Percentiles rank a stretch among this genome's conserved stretches.
Evolutionary conservation across 64 coral and sea anemone genomes (phyloP).

Genomic region (Cladopsammia gracilis): DNA sequence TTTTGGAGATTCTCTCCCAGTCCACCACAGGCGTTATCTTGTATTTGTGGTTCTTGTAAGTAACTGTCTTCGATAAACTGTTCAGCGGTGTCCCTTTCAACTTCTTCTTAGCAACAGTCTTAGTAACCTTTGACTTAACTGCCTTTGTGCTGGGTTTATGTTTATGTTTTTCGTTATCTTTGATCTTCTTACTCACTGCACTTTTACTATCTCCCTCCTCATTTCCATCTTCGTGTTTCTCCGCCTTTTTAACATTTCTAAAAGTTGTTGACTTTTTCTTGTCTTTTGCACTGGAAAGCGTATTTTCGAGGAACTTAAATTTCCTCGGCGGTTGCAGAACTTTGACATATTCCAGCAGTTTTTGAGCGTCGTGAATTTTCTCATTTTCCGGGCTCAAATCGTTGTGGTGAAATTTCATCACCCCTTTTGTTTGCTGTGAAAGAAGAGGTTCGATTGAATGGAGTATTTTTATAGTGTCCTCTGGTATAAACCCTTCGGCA

Average conservation of each 20-base stretch:
- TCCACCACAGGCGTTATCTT: constrained; percentile 92
- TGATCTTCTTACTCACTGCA: neutral
- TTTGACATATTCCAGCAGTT: constrained; percentile 85
- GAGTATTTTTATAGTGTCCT: constrained; percentile 70
- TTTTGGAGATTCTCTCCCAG: constrained; percentile 89
- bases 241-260: constrained; percentile 9
- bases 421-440: constrained; percentile 82
- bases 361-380: constrained; percentile 90
- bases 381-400: constrained; percentile 83
- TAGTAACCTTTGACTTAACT: constrained; percentile 14
- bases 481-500: constrained; percentile 75
- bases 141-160: constrained; percentile 17
- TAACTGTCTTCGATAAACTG: constrained; percentile 87
- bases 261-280: constrained; percentile 62
- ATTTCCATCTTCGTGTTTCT: neutral
- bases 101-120: constrained; percentile 27
- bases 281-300: neutral
- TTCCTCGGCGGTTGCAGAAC: constrained; percentile 68
- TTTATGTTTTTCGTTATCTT: neutral
- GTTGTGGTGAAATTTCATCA: constrained; percentile 89
- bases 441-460: constrained; percentile 92
- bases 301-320: neutral
- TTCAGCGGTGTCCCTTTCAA: constrained; percentile 84
- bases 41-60: constrained; percentile 92
- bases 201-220: constrained; percentile 4